Evolutionary conservation across 2,888 invertebrate species (phyloP).

Genomic region (Taphrorychus bicolor): DNA sequence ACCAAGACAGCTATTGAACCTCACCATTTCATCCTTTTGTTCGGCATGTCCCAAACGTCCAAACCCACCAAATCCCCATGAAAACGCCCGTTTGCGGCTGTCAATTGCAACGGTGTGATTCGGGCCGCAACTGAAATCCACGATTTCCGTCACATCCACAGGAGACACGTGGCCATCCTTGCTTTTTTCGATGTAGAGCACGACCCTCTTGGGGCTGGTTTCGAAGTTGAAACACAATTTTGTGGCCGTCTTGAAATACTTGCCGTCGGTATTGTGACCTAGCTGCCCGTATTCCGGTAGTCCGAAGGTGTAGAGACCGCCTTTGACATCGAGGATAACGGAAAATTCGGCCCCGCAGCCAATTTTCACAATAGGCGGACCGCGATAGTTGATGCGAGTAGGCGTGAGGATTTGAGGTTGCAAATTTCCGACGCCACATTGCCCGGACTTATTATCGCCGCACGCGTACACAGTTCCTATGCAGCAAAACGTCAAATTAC

Average conservation of each 20-base stretch:
- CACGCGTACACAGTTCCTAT: conserved; percentile 84
- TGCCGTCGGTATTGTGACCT: conserved; percentile 94
- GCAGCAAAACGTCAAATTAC: conserved; percentile 7
- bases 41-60: conserved; percentile 93
- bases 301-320: conserved; percentile 89
- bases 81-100: conserved; percentile 85
- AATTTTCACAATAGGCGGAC: conserved; percentile 83
- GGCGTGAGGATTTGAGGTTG: conserved; percentile 65
- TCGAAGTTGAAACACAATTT: conserved; percentile 89
- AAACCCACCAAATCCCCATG: conserved; percentile 97
- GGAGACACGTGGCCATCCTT: conserved; percentile 81
- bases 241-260: conserved; percentile 89
- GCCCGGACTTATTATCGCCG: conserved; percentile 92
- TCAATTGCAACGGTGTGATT: conserved; percentile 93
- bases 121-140: conserved; percentile 89
- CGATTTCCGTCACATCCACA: conserved; percentile 84
- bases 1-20: not conserved
- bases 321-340: conserved; percentile 87
- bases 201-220: conserved; percentile 77
- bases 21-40: conserved; percentile 87
- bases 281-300: conserved; percentile 92
- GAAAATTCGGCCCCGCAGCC: conserved; percentile 94
- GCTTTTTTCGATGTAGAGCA: conserved; percentile 41
- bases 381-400: conserved; percentile 74
- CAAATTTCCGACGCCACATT: conserved; percentile 84